Evolutionary conservation across 2,113 vertebrate genomes (phyloP).

Genomic region (Halichoerus grypus): DNA sequence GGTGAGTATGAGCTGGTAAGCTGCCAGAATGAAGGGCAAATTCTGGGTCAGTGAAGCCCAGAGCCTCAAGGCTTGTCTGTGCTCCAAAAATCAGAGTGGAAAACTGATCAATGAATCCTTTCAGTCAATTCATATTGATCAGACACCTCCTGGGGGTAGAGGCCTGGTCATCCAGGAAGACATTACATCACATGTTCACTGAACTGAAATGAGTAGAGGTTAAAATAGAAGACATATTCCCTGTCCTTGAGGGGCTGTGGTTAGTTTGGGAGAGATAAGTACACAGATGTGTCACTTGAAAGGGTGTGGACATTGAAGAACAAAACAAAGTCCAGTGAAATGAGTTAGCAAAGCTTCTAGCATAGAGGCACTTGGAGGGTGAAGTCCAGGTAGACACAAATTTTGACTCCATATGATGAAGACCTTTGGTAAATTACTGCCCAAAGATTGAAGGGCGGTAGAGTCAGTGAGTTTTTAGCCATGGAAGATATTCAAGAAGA

Average conservation of each 20-base stretch:
- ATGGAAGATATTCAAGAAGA: neutral
- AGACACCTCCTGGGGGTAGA: slow-evolving; percentile 59
- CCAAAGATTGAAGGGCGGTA: neutral
- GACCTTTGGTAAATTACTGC: slow-evolving; percentile 29
- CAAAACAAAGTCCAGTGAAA: slow-evolving; percentile 44
- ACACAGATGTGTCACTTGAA: slow-evolving; percentile 25
- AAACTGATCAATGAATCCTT: slow-evolving; percentile 64
- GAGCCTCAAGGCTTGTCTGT: slow-evolving; percentile 63
- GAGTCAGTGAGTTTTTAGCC: neutral
- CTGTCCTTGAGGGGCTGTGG: slow-evolving; percentile 39
- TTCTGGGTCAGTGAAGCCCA: slow-evolving; percentile 13
- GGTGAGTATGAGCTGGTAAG: neutral
- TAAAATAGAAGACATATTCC: slow-evolving; percentile 64
- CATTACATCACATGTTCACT: slow-evolving; percentile 2
- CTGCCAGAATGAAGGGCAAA: slow-evolving; percentile 43
- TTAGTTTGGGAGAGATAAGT: slow-evolving; percentile 65
- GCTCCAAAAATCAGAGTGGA: slow-evolving; percentile 56
- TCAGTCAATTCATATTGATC: slow-evolving; percentile 57
- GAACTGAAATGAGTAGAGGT: slow-evolving; percentile 61
- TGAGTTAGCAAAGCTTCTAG: slow-evolving; percentile 44
- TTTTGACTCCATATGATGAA: neutral
- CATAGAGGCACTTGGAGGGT: neutral
- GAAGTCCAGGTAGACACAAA: neutral
- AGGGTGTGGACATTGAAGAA: slow-evolving; percentile 11
- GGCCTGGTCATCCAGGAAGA: neutral